Base-by-base conservation (phyloP, 2,797 vertebrate species). In the Protosalanx chinensis region DNA sequence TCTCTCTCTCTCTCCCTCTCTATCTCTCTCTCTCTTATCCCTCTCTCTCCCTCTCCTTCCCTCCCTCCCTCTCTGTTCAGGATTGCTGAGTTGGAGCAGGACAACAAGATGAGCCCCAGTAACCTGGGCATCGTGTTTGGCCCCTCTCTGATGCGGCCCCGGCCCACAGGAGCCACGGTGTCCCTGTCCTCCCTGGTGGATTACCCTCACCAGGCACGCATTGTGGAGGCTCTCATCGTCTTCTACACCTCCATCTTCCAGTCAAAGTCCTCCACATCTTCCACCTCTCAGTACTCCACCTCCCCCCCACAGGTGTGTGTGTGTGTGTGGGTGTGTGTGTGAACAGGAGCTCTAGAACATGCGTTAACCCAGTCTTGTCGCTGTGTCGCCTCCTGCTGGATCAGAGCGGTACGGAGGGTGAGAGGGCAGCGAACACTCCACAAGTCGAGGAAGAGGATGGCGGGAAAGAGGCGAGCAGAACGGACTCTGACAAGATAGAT, bases 81-180 rank as follows among this genome's bases (percentile, higher is more conserved):
- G 87, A 95, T 98, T 10, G 92, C 95, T 61, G 95, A 96, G 76
- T 87, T 95, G 51, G 97, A 99, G 30, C 89, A 96, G 10, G 94
- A 96, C 10, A 99, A 99, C 87, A 99, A 98, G 86, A 99, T 99
- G 98, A 96, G 93, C 60, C 92, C 98, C 0, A 93, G 93, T 84
- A 99, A 98, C 87, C 83, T 99, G 81, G 98, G 97, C 61, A 98
- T 99, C 0, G 96, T 99, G 67, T 99, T 99, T 0, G 98, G 98
- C 1, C 98, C 97, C 0, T 97, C 97, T 0, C 86, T 99, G 82
- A 96, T 99, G 92, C 93, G 97, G 0, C 97, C 98, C 0, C 91
- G 96, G 49, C 98, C 96, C 10, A 96, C 95, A 0, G 95, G 96
- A 0, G 97, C 97, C 84, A 98, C 96, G 0, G 92, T 98, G 58